Evolutionary conservation across 2,888 invertebrate species (phyloP).

Genomic region (Saturnia japonica): DNA sequence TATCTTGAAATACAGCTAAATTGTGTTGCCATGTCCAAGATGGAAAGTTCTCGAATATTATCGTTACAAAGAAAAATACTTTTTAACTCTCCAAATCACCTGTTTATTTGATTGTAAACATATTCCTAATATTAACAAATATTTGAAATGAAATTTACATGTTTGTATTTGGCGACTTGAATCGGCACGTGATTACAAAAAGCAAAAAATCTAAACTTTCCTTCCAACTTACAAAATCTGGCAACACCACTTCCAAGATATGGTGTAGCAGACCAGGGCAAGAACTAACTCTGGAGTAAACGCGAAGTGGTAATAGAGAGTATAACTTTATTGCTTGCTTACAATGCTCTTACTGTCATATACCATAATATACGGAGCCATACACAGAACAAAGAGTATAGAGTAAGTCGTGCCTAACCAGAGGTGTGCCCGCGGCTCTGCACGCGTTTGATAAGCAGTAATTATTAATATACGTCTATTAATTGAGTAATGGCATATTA

Average conservation of each 20-base stretch:
- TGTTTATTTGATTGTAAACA: too few relatives aligned
- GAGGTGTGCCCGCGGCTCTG: too few relatives aligned
- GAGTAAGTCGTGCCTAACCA: too few relatives aligned
- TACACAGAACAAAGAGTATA: too few relatives aligned
- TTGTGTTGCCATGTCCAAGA: not conserved
- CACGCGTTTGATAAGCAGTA: too few relatives aligned
- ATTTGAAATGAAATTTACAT: too few relatives aligned
- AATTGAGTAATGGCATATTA: too few relatives aligned
- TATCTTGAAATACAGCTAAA: not conserved
- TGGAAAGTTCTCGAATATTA: not conserved
- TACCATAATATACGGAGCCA: too few relatives aligned
- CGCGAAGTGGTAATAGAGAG: not conserved
- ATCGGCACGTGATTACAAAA: not conserved
- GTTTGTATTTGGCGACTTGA: too few relatives aligned
- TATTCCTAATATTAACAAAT: too few relatives aligned
- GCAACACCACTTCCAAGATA: not conserved
- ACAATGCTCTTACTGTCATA: not conserved
- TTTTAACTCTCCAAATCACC: not conserved
- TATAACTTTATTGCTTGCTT: not conserved
- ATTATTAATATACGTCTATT: too few relatives aligned
- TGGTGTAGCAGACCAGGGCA: not conserved
- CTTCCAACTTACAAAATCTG: not conserved
- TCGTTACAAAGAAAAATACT: not conserved
- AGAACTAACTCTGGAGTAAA: not conserved
- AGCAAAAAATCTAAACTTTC: not conserved